Percentiles rank a stretch among this genome's conserved stretches.
Evolutionary conservation across 1,140 invertebrate species (phyloP).

Genomic region (Theocolax elegans): DNA sequence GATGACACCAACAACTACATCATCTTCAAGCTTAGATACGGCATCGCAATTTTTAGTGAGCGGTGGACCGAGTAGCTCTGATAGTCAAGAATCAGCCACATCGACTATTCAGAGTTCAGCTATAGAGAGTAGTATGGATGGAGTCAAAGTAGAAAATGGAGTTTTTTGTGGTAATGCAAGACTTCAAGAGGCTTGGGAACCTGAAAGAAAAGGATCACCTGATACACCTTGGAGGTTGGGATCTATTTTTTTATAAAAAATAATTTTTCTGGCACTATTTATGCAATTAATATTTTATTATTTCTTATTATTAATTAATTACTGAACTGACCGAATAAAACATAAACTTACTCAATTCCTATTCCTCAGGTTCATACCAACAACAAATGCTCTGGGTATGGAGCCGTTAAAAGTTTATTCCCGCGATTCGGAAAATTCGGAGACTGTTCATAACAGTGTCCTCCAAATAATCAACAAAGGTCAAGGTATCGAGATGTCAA

Average conservation of each 20-base stretch:
- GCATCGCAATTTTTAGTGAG: slow-evolving; percentile 52
- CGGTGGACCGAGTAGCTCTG: slow-evolving; percentile 49
- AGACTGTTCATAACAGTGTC: slow-evolving; percentile 57
- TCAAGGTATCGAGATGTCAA: slow-evolving; percentile 59
- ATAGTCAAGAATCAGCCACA: slow-evolving; percentile 38
- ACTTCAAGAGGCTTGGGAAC: slow-evolving; percentile 64
- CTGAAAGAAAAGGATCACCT: slow-evolving; percentile 60
- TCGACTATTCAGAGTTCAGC: slow-evolving; percentile 17
- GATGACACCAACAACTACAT: slow-evolving; percentile 40
- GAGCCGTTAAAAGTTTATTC: slow-evolving; percentile 56
- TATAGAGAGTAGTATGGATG: slow-evolving; percentile 21
- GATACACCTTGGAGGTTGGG: slow-evolving; percentile 65
- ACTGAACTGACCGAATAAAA: too few relatives aligned
- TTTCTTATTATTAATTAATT: too few relatives aligned
- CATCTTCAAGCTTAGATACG: slow-evolving; percentile 47
- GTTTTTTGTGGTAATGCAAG: slow-evolving; percentile 62
- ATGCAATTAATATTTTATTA: too few relatives aligned
- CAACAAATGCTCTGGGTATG: slow-evolving; percentile 53
- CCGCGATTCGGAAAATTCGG: slow-evolving; percentile 52
- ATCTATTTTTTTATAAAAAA: neutral
- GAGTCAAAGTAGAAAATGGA: slow-evolving; percentile 61
- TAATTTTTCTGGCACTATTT: too few relatives aligned
- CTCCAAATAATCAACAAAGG: slow-evolving; percentile 65
- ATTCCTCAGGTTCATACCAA: slow-evolving; percentile 40
- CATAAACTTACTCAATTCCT: too few relatives aligned